phyloP scores from a whole-genome alignment of 92 coral and sea anemone genomes.

The Porites rus region DNA sequence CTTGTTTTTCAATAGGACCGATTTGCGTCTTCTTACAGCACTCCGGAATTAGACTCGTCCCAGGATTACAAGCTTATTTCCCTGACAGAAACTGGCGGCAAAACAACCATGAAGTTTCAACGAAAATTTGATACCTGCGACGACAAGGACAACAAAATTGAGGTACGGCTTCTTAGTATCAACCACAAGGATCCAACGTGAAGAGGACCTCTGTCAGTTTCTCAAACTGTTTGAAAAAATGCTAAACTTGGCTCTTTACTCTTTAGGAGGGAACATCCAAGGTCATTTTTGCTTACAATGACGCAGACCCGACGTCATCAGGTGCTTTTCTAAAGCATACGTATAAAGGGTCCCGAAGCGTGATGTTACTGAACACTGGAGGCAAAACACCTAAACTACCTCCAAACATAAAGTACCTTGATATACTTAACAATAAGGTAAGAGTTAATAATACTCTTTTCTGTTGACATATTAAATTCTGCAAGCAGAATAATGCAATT shows the following conservation, averaged over 20 bases:
- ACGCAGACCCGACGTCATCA: conserved; percentile 37
- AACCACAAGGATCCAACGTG: too few species aligned
- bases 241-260: too few species aligned
- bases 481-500: too few species aligned
- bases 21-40: conserved; percentile 20
- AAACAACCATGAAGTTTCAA: conserved; percentile 53
- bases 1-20: conserved; percentile 40
- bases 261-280: too few species aligned
- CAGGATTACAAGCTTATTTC: conserved; percentile 52
- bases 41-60: conserved; percentile 35
- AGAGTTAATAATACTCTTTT: not conserved
- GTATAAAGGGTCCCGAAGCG: conserved; percentile 39
- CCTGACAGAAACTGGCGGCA: conserved; percentile 42
- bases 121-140: conserved; percentile 61
- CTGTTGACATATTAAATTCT: not conserved
- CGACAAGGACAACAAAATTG: conserved; percentile 36
- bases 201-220: too few species aligned
- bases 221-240: too few species aligned
- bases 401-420: conserved; percentile 32
- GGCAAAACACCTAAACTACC: conserved; percentile 41
- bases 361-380: conserved; percentile 51
- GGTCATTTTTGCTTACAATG: too few species aligned
- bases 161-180: conserved; percentile 3
- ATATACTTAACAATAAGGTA: conserved; percentile 43
- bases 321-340: conserved; percentile 36